These are phyloP conservation scores for Eutrigla gurnardus DNA, from an alignment of 2,797 vertebrate genomes.

Conservation along the genomic window DNA sequence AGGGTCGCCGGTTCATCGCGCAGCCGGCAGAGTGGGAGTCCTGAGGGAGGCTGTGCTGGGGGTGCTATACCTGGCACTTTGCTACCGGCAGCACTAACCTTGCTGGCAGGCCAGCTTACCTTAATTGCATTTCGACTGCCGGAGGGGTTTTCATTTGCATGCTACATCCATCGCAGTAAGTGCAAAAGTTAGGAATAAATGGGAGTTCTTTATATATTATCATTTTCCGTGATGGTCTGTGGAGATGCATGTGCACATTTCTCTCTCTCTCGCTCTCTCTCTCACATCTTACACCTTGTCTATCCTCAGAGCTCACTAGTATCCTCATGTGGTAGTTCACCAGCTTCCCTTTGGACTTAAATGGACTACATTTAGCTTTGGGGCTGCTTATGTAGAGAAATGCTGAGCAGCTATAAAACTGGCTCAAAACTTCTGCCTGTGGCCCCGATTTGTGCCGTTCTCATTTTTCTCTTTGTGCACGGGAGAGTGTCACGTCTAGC, in stretches of 20 bases:
- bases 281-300: constrained; percentile 8
- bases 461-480: constrained; percentile 23
- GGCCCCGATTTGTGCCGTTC: constrained; percentile 21
- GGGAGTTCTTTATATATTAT: constrained; percentile 13
- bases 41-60: constrained; percentile 60
- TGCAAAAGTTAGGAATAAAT: constrained; percentile 23
- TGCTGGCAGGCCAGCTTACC: constrained; percentile 54
- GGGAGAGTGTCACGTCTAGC: constrained; percentile 6
- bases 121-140: constrained; percentile 65
- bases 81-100: constrained; percentile 53
- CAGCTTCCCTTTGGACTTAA: constrained; percentile 22
- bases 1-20: constrained; percentile 68
- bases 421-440: constrained; percentile 40
- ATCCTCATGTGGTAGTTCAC: constrained; percentile 22
- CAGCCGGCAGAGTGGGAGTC: constrained; percentile 64
- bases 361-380: constrained; percentile 33
- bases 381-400: constrained; percentile 32
- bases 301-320: constrained; percentile 15
- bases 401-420: constrained; percentile 45
- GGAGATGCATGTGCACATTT: background rate
- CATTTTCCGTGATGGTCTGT: constrained; percentile 1
- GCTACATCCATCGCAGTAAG: constrained; percentile 30
- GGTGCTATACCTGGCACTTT: constrained; percentile 51
- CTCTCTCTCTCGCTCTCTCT: constrained; percentile 9
- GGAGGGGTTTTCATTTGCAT: constrained; percentile 48